Conservation (phyloP, 2,888 invertebrate genomes). For the Petrolisthes cinctipes region DNA sequence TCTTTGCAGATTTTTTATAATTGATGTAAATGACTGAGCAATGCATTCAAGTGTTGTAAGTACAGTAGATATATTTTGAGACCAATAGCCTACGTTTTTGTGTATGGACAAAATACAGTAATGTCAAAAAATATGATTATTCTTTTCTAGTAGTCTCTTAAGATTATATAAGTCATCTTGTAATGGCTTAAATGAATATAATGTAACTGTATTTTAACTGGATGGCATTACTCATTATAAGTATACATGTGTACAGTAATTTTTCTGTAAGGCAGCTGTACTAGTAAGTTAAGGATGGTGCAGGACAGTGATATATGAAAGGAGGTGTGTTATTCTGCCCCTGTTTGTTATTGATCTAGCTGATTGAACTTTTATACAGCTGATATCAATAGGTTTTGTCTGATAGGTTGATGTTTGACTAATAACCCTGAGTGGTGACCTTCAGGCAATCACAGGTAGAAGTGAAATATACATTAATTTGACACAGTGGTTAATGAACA, state of each 20-base stretch:
- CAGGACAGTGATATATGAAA: neutral
- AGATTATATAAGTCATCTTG: no score
- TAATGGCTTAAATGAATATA: no score
- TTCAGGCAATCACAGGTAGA: no score
- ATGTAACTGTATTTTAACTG: neutral
- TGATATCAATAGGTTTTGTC: no score
- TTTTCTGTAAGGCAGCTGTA: neutral
- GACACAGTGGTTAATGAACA: no score
- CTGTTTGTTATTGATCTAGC: neutral
- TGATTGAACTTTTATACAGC: neutral
- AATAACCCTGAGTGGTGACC: no score
- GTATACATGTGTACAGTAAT: neutral
- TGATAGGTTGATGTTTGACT: no score
- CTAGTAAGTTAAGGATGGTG: neutral
- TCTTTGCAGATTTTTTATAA: slow-evolving; percentile 17
- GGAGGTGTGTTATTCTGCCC: neutral
- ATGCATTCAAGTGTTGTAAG: slow-evolving; percentile 7
- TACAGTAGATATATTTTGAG: slow-evolving; percentile 21
- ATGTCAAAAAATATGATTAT: neutral
- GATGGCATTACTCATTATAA: neutral
- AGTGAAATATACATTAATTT: no score
- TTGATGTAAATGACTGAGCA: slow-evolving; percentile 27
- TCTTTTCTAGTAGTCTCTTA: no score
- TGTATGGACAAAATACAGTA: neutral
- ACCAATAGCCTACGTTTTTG: neutral